Evolutionary conservation across 2,113 vertebrate species (phyloP).

Genomic region (pig (Sus scrofa)): T2T-Sscrofa CM000830.6:100020501-100021000

Average conservation of each 20-base stretch:
- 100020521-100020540: constrained; percentile 39
- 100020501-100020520: background rate
- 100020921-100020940: background rate
- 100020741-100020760: too few species aligned
- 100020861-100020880: background rate
- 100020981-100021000: too few species aligned
- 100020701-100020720: too few species aligned
- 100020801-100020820: background rate
- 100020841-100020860: background rate
- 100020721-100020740: too few species aligned
- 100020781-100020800: background rate
- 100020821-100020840: constrained; percentile 51
- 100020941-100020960: constrained; percentile 9
- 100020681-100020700: too few species aligned
- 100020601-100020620: too few species aligned
- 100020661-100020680: too few species aligned
- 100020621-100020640: too few species aligned
- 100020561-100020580: background rate
- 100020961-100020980: too few species aligned
- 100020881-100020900: background rate
- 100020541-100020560: constrained; percentile 51
- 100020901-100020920: background rate
- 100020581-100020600: too few species aligned
- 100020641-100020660: too few species aligned
- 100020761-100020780: too few species aligned